A percentile compares a stretch with the other conserved stretches of the same genome.
Conservation (phyloP, 2,888 invertebrate species). For the Dolomedes plantarius region DNA sequence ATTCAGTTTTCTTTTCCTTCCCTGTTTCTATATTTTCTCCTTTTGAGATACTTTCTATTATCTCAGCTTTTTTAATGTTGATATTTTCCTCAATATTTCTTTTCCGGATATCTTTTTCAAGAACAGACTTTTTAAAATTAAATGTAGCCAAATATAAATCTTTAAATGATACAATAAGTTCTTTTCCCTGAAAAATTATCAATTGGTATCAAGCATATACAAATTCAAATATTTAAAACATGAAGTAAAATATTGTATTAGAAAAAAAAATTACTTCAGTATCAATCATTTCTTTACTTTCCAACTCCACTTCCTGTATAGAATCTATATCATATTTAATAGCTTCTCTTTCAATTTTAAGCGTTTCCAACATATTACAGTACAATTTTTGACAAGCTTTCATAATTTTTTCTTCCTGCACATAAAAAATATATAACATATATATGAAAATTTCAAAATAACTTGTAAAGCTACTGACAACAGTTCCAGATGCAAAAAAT, state of each 20-base stretch:
- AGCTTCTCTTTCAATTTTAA: constrained; percentile 50
- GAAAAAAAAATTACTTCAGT: not conserved
- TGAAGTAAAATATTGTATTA: not conserved
- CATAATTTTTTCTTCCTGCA: constrained; percentile 21
- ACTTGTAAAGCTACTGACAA: too few relatives aligned
- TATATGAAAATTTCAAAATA: too few relatives aligned
- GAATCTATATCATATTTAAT: constrained; percentile 27
- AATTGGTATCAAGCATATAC: not conserved
- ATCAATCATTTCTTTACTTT: not conserved
- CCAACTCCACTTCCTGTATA: constrained; percentile 8
- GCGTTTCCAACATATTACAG: constrained; percentile 37
- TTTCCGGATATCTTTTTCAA: constrained; percentile 31
- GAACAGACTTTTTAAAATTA: constrained; percentile 32
- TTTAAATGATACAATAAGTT: constrained; percentile 31
- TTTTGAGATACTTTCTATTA: not conserved
- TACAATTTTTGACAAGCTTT: constrained; percentile 24
- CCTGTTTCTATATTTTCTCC: too few relatives aligned
- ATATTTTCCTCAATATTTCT: constrained; percentile 25
- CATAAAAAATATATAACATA: not conserved
- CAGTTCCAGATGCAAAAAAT: too few relatives aligned
- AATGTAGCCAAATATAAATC: constrained; percentile 42
- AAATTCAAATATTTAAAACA: not conserved
- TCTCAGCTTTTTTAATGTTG: constrained; percentile 9
- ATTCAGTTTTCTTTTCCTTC: too few relatives aligned
- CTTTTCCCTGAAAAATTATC: constrained; percentile 38